Evolutionary conservation across 2,113 vertebrate genomes (phyloP).

Genomic region (Saccopteryx leptura): DNA sequence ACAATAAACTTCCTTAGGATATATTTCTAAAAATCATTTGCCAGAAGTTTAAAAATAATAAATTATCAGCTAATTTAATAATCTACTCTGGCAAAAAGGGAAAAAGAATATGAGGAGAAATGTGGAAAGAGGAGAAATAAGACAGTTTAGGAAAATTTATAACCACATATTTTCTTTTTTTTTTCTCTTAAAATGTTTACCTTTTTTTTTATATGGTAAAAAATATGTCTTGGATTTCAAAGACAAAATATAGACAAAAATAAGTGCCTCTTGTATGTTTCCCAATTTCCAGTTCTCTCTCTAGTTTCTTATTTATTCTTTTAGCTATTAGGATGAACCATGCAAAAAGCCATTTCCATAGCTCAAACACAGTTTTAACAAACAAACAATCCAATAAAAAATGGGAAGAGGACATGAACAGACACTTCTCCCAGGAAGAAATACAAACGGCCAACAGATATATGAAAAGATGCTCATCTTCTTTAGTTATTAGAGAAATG

Average conservation of each 20-base stretch:
- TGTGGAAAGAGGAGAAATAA: background rate
- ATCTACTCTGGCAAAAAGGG: background rate
- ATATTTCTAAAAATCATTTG: slow-evolving; percentile 13
- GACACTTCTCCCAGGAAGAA: too few relatives aligned
- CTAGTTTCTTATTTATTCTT: background rate
- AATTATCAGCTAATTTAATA: background rate
- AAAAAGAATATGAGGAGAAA: background rate
- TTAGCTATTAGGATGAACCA: background rate
- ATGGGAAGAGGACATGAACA: too few relatives aligned
- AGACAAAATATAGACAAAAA: background rate
- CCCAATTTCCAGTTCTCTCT: background rate
- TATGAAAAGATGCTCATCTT: too few relatives aligned
- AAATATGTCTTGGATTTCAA: background rate
- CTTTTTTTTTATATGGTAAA: background rate
- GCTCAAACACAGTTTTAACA: background rate
- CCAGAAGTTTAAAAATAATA: slow-evolving; percentile 44
- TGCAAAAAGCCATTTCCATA: background rate
- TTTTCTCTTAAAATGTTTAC: background rate
- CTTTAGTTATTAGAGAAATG: too few relatives aligned
- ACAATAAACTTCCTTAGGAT: background rate
- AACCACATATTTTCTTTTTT: background rate
- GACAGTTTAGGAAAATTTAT: background rate
- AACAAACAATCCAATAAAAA: background rate
- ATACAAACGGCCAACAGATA: too few relatives aligned
- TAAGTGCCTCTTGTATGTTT: background rate